These are phyloP conservation scores for Pseudomyrmex flavicornis DNA, from an alignment of 1,140 invertebrate species.

Conservation along the genomic window DNA sequence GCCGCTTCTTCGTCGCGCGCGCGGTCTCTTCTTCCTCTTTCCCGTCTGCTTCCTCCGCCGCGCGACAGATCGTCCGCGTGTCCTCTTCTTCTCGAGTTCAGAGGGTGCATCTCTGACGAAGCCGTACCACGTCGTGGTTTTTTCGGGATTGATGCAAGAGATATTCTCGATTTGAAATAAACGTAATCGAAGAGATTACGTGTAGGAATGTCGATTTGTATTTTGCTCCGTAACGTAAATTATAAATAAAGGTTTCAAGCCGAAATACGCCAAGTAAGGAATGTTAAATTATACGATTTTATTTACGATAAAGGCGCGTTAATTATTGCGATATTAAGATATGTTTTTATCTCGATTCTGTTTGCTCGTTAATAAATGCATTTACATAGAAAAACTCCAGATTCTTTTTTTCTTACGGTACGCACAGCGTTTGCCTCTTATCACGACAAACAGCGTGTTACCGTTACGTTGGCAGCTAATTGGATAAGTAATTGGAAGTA, in stretches of 20 bases:
- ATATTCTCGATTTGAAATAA: constrained; percentile 7
- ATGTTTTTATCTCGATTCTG: constrained; percentile 9
- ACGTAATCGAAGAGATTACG: background rate
- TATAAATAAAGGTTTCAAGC: no score
- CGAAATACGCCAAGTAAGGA: no score
- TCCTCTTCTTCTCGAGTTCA: constrained; percentile 29
- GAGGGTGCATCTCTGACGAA: constrained; percentile 43
- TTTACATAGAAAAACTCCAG: constrained; percentile 25
- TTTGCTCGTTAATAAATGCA: constrained; percentile 23
- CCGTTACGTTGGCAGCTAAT: constrained; percentile 43
- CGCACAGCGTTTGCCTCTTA: constrained; percentile 15
- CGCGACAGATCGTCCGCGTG: constrained; percentile 5
- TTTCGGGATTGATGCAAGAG: background rate
- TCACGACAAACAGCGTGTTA: constrained; percentile 34
- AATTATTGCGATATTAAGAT: constrained; percentile 29
- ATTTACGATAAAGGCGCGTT: background rate
- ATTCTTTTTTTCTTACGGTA: constrained; percentile 3
- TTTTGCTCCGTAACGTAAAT: no score
- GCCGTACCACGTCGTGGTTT: constrained; percentile 10
- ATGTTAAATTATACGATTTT: no score
- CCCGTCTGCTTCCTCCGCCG: constrained; percentile 40
- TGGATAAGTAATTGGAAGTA: constrained; percentile 54
- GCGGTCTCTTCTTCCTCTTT: constrained; percentile 37
- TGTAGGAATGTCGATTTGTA: background rate
- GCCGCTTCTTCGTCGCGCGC: constrained; percentile 8